These are phyloP conservation scores for Thymelicus acteon DNA, from an alignment of 2,888 invertebrate species.

Conservation along the genomic window DNA sequence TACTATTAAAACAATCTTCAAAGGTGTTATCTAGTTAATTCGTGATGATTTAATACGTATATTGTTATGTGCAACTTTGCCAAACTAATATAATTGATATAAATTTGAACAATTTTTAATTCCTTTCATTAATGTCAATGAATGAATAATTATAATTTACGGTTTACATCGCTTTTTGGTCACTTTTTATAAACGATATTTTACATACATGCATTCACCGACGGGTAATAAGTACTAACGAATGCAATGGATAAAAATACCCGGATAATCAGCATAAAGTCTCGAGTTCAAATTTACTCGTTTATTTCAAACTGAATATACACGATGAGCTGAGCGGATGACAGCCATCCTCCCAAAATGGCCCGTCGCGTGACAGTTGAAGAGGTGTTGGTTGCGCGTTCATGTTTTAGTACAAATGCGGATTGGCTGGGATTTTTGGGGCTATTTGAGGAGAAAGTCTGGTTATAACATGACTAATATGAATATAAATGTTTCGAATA, in stretches of 20 bases:
- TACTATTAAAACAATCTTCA: neutral
- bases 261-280: neutral
- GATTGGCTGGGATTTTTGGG: constrained; percentile 10
- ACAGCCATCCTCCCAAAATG: constrained; percentile 61
- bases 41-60: neutral
- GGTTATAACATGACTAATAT: neutral
- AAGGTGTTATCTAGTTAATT: neutral
- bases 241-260: neutral
- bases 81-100: too few species aligned
- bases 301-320: constrained; percentile 62
- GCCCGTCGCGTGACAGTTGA: constrained; percentile 60
- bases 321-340: constrained; percentile 63
- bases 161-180: too few species aligned
- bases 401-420: constrained; percentile 24
- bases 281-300: constrained; percentile 48
- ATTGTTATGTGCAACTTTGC: too few species aligned
- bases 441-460: neutral
- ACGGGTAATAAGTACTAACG: neutral
- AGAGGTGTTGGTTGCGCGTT: constrained; percentile 45
- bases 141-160: too few species aligned
- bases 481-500: too few species aligned
- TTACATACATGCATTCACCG: too few species aligned
- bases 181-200: too few species aligned
- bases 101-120: too few species aligned
- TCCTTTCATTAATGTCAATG: too few species aligned